phyloP scores from a whole-genome alignment of 1,140 invertebrate species.

The Achroia grisella region DNA sequence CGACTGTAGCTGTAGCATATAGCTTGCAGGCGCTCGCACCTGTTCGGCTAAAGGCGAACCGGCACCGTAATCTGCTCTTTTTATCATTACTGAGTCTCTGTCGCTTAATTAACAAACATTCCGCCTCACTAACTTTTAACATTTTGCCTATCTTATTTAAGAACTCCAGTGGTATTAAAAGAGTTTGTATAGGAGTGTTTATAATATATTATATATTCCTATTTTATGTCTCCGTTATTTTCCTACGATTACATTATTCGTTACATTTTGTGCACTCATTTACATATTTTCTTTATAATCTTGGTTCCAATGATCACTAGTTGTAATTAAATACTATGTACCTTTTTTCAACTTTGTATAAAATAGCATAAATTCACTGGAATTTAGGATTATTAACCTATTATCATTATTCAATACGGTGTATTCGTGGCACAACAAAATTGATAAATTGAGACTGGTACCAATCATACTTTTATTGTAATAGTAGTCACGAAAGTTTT shows the following conservation, averaged over 20 bases:
- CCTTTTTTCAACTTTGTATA: no score
- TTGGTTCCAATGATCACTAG: no score
- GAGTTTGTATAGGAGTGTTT: background rate
- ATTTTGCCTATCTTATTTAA: constrained; percentile 10
- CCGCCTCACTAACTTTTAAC: constrained; percentile 24
- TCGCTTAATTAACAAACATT: constrained; percentile 34
- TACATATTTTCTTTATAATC: no score
- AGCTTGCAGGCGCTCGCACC: constrained; percentile 25
- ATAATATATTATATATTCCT: no score
- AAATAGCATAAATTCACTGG: no score
- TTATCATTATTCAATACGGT: no score
- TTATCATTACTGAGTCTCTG: constrained; percentile 23
- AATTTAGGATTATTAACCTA: no score
- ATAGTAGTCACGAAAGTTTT: constrained; percentile 22
- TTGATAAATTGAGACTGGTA: background rate
- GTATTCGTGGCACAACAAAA: no score
- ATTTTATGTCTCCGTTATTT: no score
- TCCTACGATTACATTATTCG: no score
- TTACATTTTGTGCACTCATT: no score
- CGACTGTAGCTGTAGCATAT: constrained; percentile 17
- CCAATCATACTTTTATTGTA: constrained; percentile 2
- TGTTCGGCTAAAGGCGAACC: constrained; percentile 20
- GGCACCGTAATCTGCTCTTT: constrained; percentile 30
- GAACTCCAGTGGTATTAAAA: constrained; percentile 5
- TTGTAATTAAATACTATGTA: no score